These are phyloP conservation scores for Lepidonotus clava DNA, from an alignment of 2,888 invertebrate species.

Conservation along the genomic window DNA sequence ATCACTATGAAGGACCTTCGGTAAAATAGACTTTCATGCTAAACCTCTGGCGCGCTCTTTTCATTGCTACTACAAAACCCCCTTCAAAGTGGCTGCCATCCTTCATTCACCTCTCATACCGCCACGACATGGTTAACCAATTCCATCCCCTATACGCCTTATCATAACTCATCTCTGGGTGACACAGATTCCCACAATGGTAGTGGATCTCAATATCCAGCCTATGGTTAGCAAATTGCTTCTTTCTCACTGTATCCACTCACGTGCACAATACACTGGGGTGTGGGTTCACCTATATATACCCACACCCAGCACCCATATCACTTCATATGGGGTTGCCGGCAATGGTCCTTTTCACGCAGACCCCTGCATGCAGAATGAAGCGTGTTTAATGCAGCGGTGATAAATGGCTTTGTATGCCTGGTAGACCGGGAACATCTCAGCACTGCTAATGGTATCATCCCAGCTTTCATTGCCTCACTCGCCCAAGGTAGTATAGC, in stretches of 20 bases:
- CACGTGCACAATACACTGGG: no score
- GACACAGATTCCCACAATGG: background rate
- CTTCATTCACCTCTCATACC: background rate
- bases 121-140: background rate
- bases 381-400: background rate
- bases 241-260: no score
- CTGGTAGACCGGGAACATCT: background rate
- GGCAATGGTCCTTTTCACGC: no score
- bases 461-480: slow-evolving; percentile 13
- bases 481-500: no score
- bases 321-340: no score
- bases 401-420: slow-evolving; percentile 2
- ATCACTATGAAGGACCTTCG: background rate
- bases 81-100: no score
- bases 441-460: background rate
- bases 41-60: background rate
- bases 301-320: no score
- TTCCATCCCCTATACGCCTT: background rate
- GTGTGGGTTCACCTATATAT: no score
- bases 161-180: background rate
- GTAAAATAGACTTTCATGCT: background rate
- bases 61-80: background rate
- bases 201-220: background rate
- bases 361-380: background rate
- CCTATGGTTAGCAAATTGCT: slow-evolving; percentile 18